These are phyloP conservation scores for Cyprinodon tularosa DNA, from an alignment of 2,113 vertebrate species.

Conservation along the genomic window DNA sequence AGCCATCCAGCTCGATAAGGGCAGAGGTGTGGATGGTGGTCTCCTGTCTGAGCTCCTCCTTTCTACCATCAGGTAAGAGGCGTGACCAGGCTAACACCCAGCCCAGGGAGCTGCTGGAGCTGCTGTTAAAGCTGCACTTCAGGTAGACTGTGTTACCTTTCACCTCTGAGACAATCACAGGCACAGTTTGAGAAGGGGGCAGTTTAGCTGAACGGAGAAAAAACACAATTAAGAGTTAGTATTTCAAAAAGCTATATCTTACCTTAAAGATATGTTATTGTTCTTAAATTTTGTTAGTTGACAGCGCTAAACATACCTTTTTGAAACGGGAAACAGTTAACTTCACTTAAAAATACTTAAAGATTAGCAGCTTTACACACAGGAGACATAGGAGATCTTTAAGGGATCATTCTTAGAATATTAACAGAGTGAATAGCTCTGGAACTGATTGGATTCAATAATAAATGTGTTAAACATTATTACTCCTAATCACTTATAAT, in stretches of 20 bases:
- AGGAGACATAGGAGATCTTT: no score
- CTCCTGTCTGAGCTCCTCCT: constrained; percentile 87
- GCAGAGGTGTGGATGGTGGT: constrained; percentile 82
- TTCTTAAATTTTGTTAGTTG: no score
- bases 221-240: neutral
- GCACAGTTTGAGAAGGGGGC: constrained; percentile 73
- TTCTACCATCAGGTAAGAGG: constrained; percentile 81
- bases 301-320: no score
- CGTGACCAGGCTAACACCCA: constrained; percentile 86
- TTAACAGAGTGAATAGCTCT: neutral
- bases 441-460: neutral
- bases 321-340: no score
- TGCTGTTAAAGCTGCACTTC: constrained; percentile 82
- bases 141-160: constrained; percentile 77
- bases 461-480: neutral
- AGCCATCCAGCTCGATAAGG: constrained; percentile 88
- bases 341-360: neutral
- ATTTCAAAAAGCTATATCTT: no score
- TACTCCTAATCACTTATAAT: neutral
- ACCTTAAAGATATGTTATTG: no score
- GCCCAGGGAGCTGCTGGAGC: constrained; percentile 80
- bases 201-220: constrained; percentile 43
- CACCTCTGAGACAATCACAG: constrained; percentile 77
- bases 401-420: neutral
- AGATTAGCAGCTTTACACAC: no score